Evolutionary conservation across 2,888 invertebrate species (phyloP).

Genomic region (Yponomeuta plumbellus): DNA sequence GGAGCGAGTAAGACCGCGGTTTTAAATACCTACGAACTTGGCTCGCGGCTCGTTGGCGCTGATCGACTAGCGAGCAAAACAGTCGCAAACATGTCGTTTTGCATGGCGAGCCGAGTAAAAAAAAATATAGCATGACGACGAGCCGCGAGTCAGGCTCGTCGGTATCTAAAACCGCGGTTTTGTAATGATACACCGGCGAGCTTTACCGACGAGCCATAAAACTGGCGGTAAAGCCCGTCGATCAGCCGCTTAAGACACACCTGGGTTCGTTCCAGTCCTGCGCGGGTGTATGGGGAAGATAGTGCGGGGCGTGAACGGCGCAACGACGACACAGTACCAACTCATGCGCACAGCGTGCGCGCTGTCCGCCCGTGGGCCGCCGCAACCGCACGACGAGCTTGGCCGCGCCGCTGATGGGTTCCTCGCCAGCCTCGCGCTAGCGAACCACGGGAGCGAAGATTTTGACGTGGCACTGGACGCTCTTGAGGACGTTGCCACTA

Average conservation of each 20-base stretch:
- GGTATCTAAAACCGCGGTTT: too few species aligned
- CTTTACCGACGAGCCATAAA: background rate
- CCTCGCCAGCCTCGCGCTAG: conserved; percentile 81
- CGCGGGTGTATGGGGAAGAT: conserved; percentile 58
- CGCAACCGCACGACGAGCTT: conserved; percentile 85
- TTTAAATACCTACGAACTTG: too few species aligned
- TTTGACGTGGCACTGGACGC: conserved; percentile 78
- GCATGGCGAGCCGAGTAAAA: too few species aligned
- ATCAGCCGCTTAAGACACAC: background rate
- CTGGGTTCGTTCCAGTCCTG: conserved; percentile 34
- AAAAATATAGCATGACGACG: too few species aligned
- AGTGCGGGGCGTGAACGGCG: conserved; percentile 52
- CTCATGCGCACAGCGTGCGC: conserved; percentile 81
- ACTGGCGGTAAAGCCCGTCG: too few species aligned
- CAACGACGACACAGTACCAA: conserved; percentile 75
- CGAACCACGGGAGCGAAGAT: conserved; percentile 64
- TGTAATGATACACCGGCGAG: too few species aligned
- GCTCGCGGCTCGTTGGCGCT: too few species aligned
- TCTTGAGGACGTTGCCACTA: conserved; percentile 58
- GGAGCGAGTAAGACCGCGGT: too few species aligned
- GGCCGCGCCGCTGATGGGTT: conserved; percentile 80
- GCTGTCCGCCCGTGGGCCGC: conserved; percentile 80
- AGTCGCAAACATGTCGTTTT: too few species aligned
- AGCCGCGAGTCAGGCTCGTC: too few species aligned
- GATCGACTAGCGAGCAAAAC: too few species aligned